Base-by-base conservation (phyloP, 2,888 invertebrate genomes). In the Chorisops tibialis region DNA sequence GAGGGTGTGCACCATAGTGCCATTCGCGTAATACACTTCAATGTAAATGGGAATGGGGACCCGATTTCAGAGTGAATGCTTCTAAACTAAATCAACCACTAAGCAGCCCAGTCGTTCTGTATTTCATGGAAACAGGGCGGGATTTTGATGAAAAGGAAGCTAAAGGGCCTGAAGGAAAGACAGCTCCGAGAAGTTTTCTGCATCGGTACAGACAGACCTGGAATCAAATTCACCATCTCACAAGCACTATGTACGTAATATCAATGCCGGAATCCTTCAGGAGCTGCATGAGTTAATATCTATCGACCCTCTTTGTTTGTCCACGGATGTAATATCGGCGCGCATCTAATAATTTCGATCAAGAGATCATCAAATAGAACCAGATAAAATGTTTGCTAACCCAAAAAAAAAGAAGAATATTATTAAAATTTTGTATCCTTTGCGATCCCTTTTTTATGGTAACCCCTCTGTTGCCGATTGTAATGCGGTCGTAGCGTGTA, bases 291-390 rank as follows among this genome's bases (percentile, higher is more conserved):
- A 43, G 45, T 45, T 56, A 30, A 56, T 56, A 56, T 56, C 45
- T 56, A 43, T n/a, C 43, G 51, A 56, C 63, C 62, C 60, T n/a
- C n/a, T 63, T 63, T 64, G 63, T 62, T 61, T 67, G 41, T 22
- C 35, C 51, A 18, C 37, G 52, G 48, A 50, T 59, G 59, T 68
- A 71, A 71, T 70, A 72, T 71, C 70, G 69, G 67, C 70, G 67
- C 70, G 70, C 69, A 71, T 70, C 70, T 69, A 70, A 71, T 71
- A 56, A 70, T 71, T 71, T 70, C 70, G 71, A 72, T 72, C 71
- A 71, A 72, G 71, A 70, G 71, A 71, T 72, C 70, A 71, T 68
- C 70, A 72, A 72, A 72, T 70, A 72, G 49, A 61, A 52, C 24
- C 22, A 35, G 52, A 59, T 56, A 51, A 56, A 56, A 63, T 64